Base-by-base conservation (phyloP, 2,797 vertebrate genomes). In the Synaphobranchus kaupii region DNA sequence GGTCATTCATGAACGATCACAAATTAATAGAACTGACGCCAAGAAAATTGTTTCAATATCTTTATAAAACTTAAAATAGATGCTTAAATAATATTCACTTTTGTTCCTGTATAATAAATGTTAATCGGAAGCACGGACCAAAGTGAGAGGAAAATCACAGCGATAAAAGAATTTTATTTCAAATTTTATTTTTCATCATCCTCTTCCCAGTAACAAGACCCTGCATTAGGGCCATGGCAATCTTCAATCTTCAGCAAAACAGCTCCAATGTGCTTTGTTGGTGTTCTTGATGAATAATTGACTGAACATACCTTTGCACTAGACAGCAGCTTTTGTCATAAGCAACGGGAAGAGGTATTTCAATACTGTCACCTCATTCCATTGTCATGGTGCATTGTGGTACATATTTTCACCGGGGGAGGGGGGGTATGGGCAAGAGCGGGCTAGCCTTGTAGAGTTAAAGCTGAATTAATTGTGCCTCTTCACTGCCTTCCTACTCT, bases 211-310 rank as follows among this genome's bases (percentile, higher is more conserved):
- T 91, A 91, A 93, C 93, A 94, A 91, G 82, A 50, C 50, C 71
- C 63, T 15, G 54, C 39, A n/a, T n/a, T 50, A 17, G 31, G n/a
- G 60, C 78, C 39, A 39, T n/a, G 15, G 56, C 25, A 48, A 54
- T 34, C 84, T 78, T n/a, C 83, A 68, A 60, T 9, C 88, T 88
- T n/a, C 81, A 54, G 81, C 13, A 52, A 83, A 34, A 6, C 25
- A 89, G 90, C 28, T n/a, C 87, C 47, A 86, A 90, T 48, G 44
- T 91, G 91, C 89, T 90, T 93, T 90, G 91, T 91, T 90, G 93
- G 93, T 90, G 92, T 93, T 89, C 92, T 91, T 91, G 89, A 94
- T 95, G 89, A 94, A 95, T 94, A 94, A 95, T 93, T 95, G 90
- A 95, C 90, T 34, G 66, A 91, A 93, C 90, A 90, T 87, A 90